Evolutionary conservation across 2,113 vertebrate species (phyloP).

Genomic region (Podilymbus podiceps): DNA sequence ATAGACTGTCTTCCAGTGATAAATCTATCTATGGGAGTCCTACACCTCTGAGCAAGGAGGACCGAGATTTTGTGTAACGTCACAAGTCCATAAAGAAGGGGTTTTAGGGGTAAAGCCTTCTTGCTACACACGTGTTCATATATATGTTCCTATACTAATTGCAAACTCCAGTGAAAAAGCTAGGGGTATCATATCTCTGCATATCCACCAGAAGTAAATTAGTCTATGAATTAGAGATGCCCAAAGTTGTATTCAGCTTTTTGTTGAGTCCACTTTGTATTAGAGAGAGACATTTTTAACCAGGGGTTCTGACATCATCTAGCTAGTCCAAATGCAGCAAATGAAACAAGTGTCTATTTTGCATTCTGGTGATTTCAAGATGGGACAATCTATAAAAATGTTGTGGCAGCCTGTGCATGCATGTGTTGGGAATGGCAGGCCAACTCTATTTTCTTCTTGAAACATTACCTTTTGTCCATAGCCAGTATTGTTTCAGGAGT

Average conservation of each 20-base stretch:
- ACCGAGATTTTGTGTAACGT: too few species aligned
- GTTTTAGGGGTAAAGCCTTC: too few species aligned
- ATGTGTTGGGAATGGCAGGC: conserved; percentile 26
- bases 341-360: conserved; percentile 8
- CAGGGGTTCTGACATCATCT: background rate
- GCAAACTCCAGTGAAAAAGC: background rate
- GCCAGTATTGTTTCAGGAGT: conserved; percentile 65
- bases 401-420: background rate
- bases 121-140: background rate
- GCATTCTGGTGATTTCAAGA: background rate
- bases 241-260: background rate
- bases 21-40: background rate
- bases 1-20: background rate
- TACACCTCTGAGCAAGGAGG: background rate
- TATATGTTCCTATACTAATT: background rate
- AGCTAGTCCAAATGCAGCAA: background rate
- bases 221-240: background rate
- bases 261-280: background rate
- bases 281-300: background rate
- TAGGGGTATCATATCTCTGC: background rate
- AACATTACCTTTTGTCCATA: conserved; percentile 49
- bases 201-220: background rate
- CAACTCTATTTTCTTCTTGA: conserved; percentile 44
- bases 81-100: too few species aligned
- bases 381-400: background rate